Base-by-base conservation (phyloP, 2,797 vertebrate genomes). In the Schizothorax lantsangensis region DNA sequence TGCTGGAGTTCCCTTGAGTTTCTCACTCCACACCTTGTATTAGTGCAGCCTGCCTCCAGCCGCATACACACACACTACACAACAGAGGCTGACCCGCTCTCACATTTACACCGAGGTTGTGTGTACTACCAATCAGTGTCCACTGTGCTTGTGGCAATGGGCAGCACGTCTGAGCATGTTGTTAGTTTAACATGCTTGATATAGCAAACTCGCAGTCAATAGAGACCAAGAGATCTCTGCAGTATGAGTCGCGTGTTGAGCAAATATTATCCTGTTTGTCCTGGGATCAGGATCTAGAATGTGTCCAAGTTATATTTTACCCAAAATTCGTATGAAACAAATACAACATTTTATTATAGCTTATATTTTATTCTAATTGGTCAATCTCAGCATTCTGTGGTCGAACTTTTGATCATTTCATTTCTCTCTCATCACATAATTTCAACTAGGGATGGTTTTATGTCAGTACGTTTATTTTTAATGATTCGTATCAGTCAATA, bases 1-100 rank as follows among this genome's bases (percentile, higher is more conserved):
- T 89, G 85, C 79, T 3, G 64, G 75, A 83, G 87, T 88, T 89
- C 84, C 83, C 74, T 68, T 43, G 86, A 86, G 87, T 84, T 77
- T 87, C 80, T 81, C 43, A 57, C 85, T 81, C 57, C 79, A 81
- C 81, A 78, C 75, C 85, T 88, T 89, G 78, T 57, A 89, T 88
- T 83, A 88, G 69, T 68, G 10, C 74, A 62, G 66, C 19, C 79
- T 83, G 73, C 74, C 43, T 78, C 33, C 64, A 79, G 84, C 87
- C 69, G 2, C 68, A 86, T 30, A 74, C 52, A 71, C 71, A n/a
- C 52, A 23, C 38, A 21, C 72, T 17, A 45, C 82, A 75, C 59
- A 72, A 40, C 19, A 30, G 57, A 80, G 21, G 19, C 77, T 85
- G 23, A 26, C 62, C n/a, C 4, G 6, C 4, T 6, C 66, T 79